Evolutionary conservation across 2,888 invertebrate species (phyloP).

Genomic region (Mellilla xanthometata): DNA sequence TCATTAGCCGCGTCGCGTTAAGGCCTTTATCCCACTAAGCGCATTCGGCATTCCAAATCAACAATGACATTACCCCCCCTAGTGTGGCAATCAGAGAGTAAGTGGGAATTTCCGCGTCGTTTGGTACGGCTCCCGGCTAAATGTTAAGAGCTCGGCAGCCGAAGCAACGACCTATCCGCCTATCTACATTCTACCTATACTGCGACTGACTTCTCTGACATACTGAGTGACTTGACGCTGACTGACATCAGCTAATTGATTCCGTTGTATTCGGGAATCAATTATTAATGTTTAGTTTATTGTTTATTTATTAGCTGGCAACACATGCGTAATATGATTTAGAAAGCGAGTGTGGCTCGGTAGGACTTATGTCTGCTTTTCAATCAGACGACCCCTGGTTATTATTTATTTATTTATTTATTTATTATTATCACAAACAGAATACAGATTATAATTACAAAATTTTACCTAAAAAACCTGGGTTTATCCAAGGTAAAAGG

Average conservation of each 20-base stretch:
- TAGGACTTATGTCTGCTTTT: no score
- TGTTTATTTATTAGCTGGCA: no score
- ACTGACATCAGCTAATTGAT: slow-evolving; percentile 17
- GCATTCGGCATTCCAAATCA: slow-evolving; percentile 76
- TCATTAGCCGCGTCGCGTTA: slow-evolving; percentile 41
- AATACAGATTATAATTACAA: no score
- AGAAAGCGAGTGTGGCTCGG: no score
- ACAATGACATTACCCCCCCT: slow-evolving; percentile 78
- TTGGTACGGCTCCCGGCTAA: slow-evolving; percentile 73
- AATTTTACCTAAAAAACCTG: no score
- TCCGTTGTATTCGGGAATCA: no score
- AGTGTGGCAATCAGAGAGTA: slow-evolving; percentile 80
- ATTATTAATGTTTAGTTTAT: no score
- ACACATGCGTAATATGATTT: no score
- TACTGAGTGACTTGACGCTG: slow-evolving; percentile 35
- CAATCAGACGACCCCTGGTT: no score
- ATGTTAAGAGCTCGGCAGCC: slow-evolving; percentile 72
- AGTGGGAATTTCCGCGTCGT: slow-evolving; percentile 81
- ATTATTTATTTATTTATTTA: no score
- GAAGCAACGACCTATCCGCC: slow-evolving; percentile 45
- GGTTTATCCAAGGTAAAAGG: no score
- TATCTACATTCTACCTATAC: slow-evolving; percentile 23
- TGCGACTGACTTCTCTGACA: slow-evolving; percentile 37
- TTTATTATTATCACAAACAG: no score
- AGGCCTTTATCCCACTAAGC: slow-evolving; percentile 61